Evolutionary conservation across 2,797 vertebrate genomes (phyloP), one percentile per base, ranked within the genome.

Genomic region (Enteromius trimaculatus): DNA sequence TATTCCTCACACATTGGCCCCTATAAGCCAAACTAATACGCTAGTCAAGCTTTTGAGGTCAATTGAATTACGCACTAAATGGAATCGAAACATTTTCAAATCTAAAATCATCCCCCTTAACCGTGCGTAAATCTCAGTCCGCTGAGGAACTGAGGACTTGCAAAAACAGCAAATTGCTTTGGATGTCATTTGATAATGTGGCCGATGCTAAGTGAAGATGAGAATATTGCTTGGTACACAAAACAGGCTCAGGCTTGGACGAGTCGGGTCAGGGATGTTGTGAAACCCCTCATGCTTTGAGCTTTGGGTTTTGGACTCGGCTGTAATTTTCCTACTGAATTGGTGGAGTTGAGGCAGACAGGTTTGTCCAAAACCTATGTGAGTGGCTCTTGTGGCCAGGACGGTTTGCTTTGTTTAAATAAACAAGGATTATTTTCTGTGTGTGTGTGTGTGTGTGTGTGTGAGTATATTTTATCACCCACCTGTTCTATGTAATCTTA

Each of bases 11-110:
- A 31, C n/a, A 49, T 44, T 80, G 39, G 29, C 29, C 37, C 23
- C 34, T n/a, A 11, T 72, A 75, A 60, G 51, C 62, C 62, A 37
- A 39, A 75, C 62, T 69, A 69, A 84, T 80, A 66, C 14, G 29
- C 23, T 65, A 23, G 39, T 42, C 58, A 74, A 26, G 65, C 49
- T 76, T 81, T 58, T 44, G 66, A 60, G 68, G 53, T 65, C 19
- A 47, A 74, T 65, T 49, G 62, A 74, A 74, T 81, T 81, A 65
- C 3, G 17, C 23, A 66, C 26, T 16, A 78, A 78, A 65, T 78
- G 39, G 14, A 65, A 78, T 51, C 5, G 26, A 78, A 65, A 65
- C 39, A 78, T 65, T 65, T 51, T 62, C 19, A 66, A 49, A 65
- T 65, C 42, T 49, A 37, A 47, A 78, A 78, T 65, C 77, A 34